Evolutionary conservation across 37 sponge, comb jelly and placozoan species (phyloP).

Genomic region (Spongilla lacustris): DNA sequence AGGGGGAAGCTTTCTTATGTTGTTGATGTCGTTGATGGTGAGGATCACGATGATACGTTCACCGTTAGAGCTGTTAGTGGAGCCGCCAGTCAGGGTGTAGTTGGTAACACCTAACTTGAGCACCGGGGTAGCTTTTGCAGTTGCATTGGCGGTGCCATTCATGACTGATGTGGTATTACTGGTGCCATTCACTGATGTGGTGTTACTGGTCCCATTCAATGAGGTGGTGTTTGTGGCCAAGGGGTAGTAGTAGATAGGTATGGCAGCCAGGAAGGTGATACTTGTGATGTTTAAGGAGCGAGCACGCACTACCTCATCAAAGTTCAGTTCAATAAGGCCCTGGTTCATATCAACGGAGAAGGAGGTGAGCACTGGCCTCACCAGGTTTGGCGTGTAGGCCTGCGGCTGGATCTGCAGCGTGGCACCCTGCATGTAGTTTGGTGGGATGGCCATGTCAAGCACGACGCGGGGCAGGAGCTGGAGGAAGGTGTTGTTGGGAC

Average conservation of each 20-base stretch:
- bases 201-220: constrained; percentile 23
- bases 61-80: constrained; percentile 81
- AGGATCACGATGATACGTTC: constrained; percentile 56
- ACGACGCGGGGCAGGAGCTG: constrained; percentile 40
- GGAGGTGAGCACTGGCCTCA: constrained; percentile 53
- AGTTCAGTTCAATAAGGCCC: constrained; percentile 65
- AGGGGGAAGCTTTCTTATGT: constrained; percentile 57
- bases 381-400: constrained; percentile 46
- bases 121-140: not conserved
- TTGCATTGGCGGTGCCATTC: not conserved
- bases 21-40: constrained; percentile 81
- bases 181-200: not conserved
- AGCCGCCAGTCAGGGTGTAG: constrained; percentile 77
- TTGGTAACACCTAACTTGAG: not conserved
- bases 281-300: constrained; percentile 55
- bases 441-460: constrained; percentile 73
- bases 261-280: constrained; percentile 62
- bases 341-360: constrained; percentile 81
- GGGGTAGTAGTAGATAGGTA: not conserved
- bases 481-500: constrained; percentile 57
- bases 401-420: not conserved
- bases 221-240: not conserved
- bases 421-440: constrained; percentile 46
- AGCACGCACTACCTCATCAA: constrained; percentile 87
- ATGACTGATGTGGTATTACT: not conserved